Conservation (phyloP, 2,113 vertebrate species). For the Oreocharis arfaki region DNA sequence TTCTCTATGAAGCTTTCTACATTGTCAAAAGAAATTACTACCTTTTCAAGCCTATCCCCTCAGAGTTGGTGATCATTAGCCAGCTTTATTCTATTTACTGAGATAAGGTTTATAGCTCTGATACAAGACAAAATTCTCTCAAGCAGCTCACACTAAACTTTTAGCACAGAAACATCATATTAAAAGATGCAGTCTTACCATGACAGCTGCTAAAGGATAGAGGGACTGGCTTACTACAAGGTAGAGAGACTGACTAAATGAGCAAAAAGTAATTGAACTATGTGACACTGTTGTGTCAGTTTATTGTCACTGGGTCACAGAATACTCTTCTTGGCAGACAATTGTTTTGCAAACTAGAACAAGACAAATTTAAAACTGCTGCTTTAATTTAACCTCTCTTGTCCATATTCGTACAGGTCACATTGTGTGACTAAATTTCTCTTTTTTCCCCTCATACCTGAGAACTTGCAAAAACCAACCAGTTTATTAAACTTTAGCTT, state of each 20-base stretch:
- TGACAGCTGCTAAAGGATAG: neutral
- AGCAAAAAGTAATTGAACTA: neutral
- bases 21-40: neutral
- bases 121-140: slow-evolving; percentile 47
- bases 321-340: neutral
- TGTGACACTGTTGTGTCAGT: neutral
- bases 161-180: slow-evolving; percentile 24
- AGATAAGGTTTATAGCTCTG: slow-evolving; percentile 75
- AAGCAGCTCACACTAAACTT: slow-evolving; percentile 2
- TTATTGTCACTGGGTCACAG: neutral
- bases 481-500: neutral
- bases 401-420: neutral
- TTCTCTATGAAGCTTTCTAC: slow-evolving; percentile 47
- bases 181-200: neutral
- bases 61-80: slow-evolving; percentile 73
- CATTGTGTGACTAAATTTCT: neutral
- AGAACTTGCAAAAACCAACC: neutral
- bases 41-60: slow-evolving; percentile 20
- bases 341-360: neutral
- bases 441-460: neutral
- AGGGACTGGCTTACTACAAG: neutral
- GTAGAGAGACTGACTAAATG: neutral
- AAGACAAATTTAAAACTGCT: neutral
- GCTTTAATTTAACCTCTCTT: neutral
- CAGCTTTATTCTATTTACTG: slow-evolving; percentile 75